Conservation (phyloP, 2,113 vertebrate species). For the Bungarus multicinctus region DNA sequence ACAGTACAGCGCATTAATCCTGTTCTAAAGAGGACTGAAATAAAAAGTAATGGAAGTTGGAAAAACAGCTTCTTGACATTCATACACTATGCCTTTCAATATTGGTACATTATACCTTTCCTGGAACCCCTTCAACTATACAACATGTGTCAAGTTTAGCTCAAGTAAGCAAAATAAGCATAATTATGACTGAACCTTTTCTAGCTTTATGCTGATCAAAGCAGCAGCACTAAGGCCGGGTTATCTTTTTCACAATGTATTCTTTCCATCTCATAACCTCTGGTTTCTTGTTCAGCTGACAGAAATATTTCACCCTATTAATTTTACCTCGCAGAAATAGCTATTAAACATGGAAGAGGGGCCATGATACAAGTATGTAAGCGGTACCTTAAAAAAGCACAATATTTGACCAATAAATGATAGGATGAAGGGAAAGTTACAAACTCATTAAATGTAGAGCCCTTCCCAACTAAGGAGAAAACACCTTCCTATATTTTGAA, state of each 20-base stretch:
- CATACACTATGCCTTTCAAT: not conserved
- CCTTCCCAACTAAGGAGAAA: not conserved
- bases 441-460: not conserved
- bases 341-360: not conserved
- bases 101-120: not conserved
- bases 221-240: not conserved
- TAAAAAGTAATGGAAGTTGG: not conserved
- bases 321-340: not conserved
- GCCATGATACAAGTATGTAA: not conserved
- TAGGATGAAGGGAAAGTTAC: too few relatives aligned
- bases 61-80: not conserved
- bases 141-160: not conserved
- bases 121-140: not conserved
- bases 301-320: not conserved
- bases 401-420: not conserved
- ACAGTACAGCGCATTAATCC: not conserved
- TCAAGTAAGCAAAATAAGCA: not conserved
- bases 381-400: not conserved
- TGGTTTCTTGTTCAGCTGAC: not conserved
- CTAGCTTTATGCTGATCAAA: not conserved
- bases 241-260: not conserved
- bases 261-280: not conserved
- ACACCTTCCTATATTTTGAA: not conserved
- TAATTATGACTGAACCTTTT: not conserved
- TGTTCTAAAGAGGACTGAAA: not conserved